Evolutionary conservation across 1,140 invertebrate genomes (phyloP), one percentile per base, ranked within the genome.

Genomic region (Hyphantria cunea): DNA sequence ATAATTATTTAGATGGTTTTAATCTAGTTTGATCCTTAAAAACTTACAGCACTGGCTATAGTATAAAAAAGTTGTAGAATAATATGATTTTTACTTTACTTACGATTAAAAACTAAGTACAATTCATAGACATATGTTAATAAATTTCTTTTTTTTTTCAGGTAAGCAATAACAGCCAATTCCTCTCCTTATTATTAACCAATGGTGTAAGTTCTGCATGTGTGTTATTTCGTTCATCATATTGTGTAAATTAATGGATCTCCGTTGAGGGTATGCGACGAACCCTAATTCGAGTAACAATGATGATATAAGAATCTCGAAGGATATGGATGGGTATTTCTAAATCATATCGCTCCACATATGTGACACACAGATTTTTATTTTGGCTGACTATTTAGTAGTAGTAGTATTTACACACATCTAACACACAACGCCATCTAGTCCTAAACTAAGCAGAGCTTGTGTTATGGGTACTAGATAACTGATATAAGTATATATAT

Each of bases 321-420:
- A 56, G 44, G 60, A 51, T 37, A 10, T 41, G 31, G 52, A 37
- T 31, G 49, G 55, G 60, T 66, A 72, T 66, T 60, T 73, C 68
- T 73, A 80, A 76, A 78, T 82, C 77, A 78, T 74, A 78, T 79
- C 75, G 74, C 60, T 69, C 53, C 73, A 66, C 49, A 50, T 17
- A 39, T 44, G 67, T 13, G 70, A 80, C 73, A 82, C 50, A 78
- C 70, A 11, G 76, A 7, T 37, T 10, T 33, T 6, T 8, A 59
- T 42, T 39, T 41, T 42, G 3, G 15, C 32, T 15, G 51, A 39
- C 49, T 34, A 44, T 25, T 25, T n/a, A n/a, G 17, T 3, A 25
- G 17, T 25, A 25, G 17, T 3, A 25, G n/a, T n/a, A n/a, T n/a
- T n/a, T n/a, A n/a, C n/a, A n/a, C n/a, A n/a, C n/a, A n/a, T n/a